phyloP scores from a whole-genome alignment of 1,140 invertebrate genomes.

The Diabrotica virgifera region DNA sequence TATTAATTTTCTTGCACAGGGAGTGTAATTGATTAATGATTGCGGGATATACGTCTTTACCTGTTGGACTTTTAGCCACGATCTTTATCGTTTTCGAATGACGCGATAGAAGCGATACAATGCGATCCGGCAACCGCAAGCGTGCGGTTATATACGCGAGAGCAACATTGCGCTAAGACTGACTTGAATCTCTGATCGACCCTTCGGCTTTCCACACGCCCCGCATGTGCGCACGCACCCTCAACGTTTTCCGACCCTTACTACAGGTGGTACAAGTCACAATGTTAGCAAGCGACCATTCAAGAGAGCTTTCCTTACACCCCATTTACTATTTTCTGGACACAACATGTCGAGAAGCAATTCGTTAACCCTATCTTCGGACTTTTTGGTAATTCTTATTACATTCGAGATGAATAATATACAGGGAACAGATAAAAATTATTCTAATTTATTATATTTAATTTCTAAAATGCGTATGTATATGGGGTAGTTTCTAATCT shows the following conservation, averaged over 20 bases:
- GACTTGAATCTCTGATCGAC: constrained; percentile 41
- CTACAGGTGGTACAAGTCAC: constrained; percentile 42
- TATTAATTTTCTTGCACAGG: constrained; percentile 7
- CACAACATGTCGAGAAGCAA: constrained; percentile 20
- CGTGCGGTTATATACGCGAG: constrained; percentile 42
- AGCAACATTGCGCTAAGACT: constrained; percentile 41
- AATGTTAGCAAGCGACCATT: constrained; percentile 19
- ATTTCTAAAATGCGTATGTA: too few species aligned
- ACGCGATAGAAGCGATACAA: constrained; percentile 27
- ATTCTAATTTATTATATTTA: too few species aligned
- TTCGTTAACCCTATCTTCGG: constrained; percentile 1
- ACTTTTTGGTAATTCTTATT: not conserved
- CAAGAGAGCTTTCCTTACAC: constrained; percentile 12
- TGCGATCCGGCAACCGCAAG: constrained; percentile 32
- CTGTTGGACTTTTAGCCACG: constrained; percentile 13
- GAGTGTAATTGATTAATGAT: constrained; percentile 4
- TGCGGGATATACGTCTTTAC: not conserved
- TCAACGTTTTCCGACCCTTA: constrained; percentile 14
- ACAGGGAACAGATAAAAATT: too few species aligned
- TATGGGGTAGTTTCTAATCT: too few species aligned
- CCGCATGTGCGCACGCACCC: constrained; percentile 33
- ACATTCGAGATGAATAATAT: too few species aligned
- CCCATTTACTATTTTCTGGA: constrained; percentile 20
- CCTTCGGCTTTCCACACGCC: constrained; percentile 35
- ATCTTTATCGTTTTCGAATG: constrained; percentile 4